These are phyloP conservation scores for Perodicticus potto DNA, from an alignment of 2,797 vertebrate genomes.

Conservation along the genomic window DNA sequence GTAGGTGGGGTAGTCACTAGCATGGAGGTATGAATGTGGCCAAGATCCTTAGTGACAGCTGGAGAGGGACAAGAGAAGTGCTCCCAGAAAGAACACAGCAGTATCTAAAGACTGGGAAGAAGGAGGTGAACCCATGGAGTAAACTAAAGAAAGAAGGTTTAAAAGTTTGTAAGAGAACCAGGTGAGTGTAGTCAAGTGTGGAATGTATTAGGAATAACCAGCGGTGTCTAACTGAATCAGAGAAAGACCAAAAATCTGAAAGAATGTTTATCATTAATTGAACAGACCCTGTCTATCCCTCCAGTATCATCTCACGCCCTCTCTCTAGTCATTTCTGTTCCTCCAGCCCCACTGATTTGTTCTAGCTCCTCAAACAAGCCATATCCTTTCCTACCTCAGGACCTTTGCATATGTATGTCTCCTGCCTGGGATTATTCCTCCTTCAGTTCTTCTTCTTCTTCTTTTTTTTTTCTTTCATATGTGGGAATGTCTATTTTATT, in stretches of 20 bases:
- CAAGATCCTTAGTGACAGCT: not conserved
- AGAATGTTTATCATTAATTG: not conserved
- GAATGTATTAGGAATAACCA: not conserved
- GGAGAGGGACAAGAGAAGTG: not conserved
- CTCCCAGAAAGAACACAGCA: not conserved
- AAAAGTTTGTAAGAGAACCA: not conserved
- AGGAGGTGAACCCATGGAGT: not conserved
- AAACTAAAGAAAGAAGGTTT: constrained; percentile 3
- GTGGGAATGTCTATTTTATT: too few relatives aligned
- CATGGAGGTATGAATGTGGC: not conserved
- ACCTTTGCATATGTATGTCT: not conserved
- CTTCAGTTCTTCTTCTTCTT: not conserved
- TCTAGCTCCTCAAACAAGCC: not conserved
- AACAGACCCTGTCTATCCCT: not conserved
- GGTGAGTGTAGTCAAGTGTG: not conserved
- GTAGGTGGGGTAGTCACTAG: not conserved
- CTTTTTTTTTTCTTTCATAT: too few relatives aligned
- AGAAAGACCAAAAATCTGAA: not conserved
- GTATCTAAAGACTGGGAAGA: not conserved
- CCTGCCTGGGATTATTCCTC: not conserved
- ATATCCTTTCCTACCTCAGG: not conserved
- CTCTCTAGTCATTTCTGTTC: not conserved
- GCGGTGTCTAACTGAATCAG: not conserved
- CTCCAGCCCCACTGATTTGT: not conserved
- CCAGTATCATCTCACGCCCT: not conserved